Evolutionary conservation across 2,113 vertebrate species (phyloP), one percentile per base, ranked within the genome.

Genomic region (Pimephales promelas): DNA sequence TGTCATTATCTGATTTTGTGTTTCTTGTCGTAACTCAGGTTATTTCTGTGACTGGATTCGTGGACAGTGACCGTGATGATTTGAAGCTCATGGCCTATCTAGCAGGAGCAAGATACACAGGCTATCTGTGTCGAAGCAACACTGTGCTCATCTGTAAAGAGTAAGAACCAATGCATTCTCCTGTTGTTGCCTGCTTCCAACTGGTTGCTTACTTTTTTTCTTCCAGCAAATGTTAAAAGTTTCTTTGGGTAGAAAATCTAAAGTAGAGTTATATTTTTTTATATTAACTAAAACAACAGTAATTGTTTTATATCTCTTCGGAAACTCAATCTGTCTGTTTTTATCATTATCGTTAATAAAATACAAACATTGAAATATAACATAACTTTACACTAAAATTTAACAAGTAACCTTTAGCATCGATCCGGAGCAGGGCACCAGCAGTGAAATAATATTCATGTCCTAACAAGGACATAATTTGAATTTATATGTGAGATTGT

Each of bases 91-190:
- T 99, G 98, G 95, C 96, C 0, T 97, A 97, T 88, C 90, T 99
- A 85, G 94, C 97, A 5, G 98, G 98, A 4, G 96, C 97, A 88
- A 95, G 97, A 26, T 99, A 99, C 87, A 99, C 98, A 0, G 97
- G 98, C 36, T 99, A 99, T 79, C 91, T 99, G 52, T 98, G 97
- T 81, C 97, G 97, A 75, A 97, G 97, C 88, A 99, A 99, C 91
- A 98, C 97, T 0, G 96, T 99, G 40, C 98, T 99, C 93, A 96
- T 99, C 93, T 99, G 98, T 79, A 99, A 97, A 94, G 97, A 98
- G 98, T 97, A 93, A 95, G 96, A n/a, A 64, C 28, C 71, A 13
- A 1, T 82, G 20, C 31, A 22, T 5, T 81, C 7, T n/a, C 11
- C 24, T 36, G 4, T 14, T 68, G 16, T 71, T 56, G 52, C 26